Evolutionary conservation across 1,140 invertebrate genomes (phyloP).

Genomic region (Yoshiicerus persimilis): DNA sequence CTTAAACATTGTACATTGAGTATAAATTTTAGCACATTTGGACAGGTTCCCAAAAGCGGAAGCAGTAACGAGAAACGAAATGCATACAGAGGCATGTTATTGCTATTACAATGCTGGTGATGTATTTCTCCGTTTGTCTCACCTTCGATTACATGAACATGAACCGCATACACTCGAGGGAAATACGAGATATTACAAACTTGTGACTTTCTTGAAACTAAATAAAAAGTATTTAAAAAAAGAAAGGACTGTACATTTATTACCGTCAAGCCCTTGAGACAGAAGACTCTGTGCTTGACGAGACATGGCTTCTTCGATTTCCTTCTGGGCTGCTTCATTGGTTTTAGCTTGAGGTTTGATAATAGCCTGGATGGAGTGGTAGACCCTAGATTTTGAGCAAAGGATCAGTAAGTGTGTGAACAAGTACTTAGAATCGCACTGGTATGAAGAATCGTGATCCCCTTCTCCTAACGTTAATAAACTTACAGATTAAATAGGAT

Average conservation of each 20-base stretch:
- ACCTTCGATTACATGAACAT: too few species aligned
- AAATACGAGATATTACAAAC: background rate
- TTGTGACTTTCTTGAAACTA: background rate
- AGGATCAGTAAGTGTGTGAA: background rate
- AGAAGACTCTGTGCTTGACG: constrained; percentile 55
- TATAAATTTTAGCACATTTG: too few species aligned
- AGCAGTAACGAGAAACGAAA: too few species aligned
- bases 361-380: constrained; percentile 87
- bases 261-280: constrained; percentile 40
- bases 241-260: background rate
- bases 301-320: constrained; percentile 97
- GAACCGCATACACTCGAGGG: too few species aligned
- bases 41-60: too few species aligned
- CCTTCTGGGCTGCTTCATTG: constrained; percentile 89
- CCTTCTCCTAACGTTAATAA: background rate
- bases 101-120: too few species aligned
- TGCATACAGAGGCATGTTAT: too few species aligned
- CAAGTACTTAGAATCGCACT: background rate
- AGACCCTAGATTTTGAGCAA: constrained; percentile 65
- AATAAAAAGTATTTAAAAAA: background rate
- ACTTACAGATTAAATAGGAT: constrained; percentile 46
- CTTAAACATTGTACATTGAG: too few species aligned
- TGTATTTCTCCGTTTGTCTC: too few species aligned
- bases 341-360: constrained; percentile 90
- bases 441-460: background rate